Base-by-base conservation (phyloP, 2,113 vertebrate genomes). In the Psittacula cyanocephala region DNA sequence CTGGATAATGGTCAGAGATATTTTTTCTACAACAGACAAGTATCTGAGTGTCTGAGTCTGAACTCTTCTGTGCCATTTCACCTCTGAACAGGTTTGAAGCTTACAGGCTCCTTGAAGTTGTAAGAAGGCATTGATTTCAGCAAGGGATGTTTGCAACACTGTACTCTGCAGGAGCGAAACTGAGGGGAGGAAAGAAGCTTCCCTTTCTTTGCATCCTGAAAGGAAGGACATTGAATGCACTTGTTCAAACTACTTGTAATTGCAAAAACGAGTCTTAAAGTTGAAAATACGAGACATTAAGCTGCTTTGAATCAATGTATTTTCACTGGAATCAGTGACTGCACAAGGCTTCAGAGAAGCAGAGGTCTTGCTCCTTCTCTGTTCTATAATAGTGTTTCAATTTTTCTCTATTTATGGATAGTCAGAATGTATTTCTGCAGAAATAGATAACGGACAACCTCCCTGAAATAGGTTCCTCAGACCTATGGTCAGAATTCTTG, bases 51-150 rank as follows among this genome's bases (percentile, higher is more conserved):
- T 93, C 67, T 94, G 84, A 97, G 93, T 65, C 80, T 96, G 95
- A 96, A 93, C 94, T 96, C 95, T 96, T 62, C 71, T 3, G 11
- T 95, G 89, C 89, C 89, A 94, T 93, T 97, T 98, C 96, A 96
- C 96, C 93, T 96, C 96, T 95, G 96, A 97, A 92, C 91, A 95
- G 79, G 81, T 97, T 97, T 82, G 87, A 97, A 97, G 96, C 93
- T 98, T 91, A 89, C 96, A 91, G 91, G 64, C 77, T 96, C 96
- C 97, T 98, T 97, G 96, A 98, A 97, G 96, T 97, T 97, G 92
- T 95, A 91, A 96, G 95, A 95, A 94, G 95, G 88, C 93, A 93
- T 68, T 97, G 96, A 98, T 97, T 97, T 97, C 96, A 97, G 95
- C 5, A 7, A 95, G 95, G 93, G 91, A 95, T 97, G 93, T 97